These are phyloP conservation scores for Irena cyanogastra DNA, from an alignment of 2,113 vertebrate species.

Conservation along the genomic window DNA sequence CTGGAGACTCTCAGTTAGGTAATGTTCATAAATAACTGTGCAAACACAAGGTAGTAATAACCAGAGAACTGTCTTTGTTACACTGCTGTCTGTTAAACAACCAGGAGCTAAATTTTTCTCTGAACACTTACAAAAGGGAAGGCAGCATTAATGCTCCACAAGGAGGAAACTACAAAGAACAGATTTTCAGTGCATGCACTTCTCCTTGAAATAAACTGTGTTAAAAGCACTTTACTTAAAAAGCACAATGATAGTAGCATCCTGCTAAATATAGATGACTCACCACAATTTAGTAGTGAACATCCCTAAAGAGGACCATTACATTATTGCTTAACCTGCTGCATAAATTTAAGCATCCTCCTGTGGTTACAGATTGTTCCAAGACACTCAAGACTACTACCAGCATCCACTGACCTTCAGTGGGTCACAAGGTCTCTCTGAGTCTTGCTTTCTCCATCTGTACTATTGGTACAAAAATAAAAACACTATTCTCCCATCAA, in stretches of 20 bases:
- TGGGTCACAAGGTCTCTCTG: background rate
- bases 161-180: slow-evolving; percentile 47
- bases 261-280: slow-evolving; percentile 66
- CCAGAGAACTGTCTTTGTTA: slow-evolving; percentile 4
- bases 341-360: slow-evolving; percentile 53
- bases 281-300: slow-evolving; percentile 60
- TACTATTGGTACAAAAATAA: background rate
- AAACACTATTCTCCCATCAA: background rate
- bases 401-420: background rate
- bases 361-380: background rate
- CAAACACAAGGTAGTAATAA: slow-evolving; percentile 15
- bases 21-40: background rate
- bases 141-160: slow-evolving; percentile 38
- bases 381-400: background rate
- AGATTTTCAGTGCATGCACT: slow-evolving; percentile 49
- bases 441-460: background rate
- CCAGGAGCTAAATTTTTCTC: slow-evolving; percentile 49
- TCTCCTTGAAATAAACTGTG: slow-evolving; percentile 59
- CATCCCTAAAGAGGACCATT: slow-evolving; percentile 40
- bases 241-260: slow-evolving; percentile 61
- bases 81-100: slow-evolving; percentile 18
- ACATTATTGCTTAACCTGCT: slow-evolving; percentile 50
- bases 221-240: slow-evolving; percentile 68
- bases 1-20: background rate
- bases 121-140: slow-evolving; percentile 48